Conservation (phyloP, 2,888 invertebrate species). For the Caenorhabditis sp. region DNA sequence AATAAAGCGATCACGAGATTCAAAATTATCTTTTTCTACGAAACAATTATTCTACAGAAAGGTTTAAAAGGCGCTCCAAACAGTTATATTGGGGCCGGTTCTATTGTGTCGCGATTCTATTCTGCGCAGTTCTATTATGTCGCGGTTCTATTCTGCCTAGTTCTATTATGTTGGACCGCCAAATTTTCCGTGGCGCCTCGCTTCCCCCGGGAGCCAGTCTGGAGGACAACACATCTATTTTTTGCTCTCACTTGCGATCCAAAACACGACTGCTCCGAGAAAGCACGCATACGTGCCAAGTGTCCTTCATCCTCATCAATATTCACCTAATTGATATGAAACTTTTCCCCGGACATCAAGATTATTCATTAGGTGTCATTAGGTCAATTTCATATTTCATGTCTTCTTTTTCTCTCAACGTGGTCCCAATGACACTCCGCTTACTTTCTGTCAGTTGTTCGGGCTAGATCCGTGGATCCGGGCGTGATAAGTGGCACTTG, state of each 20-base stretch:
- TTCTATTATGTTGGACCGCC: too few species aligned
- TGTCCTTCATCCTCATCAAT: slow-evolving; percentile 24
- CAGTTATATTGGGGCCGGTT: too few species aligned
- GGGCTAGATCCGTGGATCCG: neutral
- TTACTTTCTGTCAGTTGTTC: slow-evolving; percentile 14
- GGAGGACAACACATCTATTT: slow-evolving; percentile 27
- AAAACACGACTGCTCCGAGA: slow-evolving; percentile 25
- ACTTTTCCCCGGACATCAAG: slow-evolving; percentile 13
- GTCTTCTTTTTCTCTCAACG: slow-evolving; percentile 5
- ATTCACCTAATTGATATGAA: slow-evolving; percentile 45
- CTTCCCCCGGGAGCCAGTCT: neutral
- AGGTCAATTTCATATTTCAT: slow-evolving; percentile 5
- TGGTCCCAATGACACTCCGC: slow-evolving; percentile 18
- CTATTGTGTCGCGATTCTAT: too few species aligned
- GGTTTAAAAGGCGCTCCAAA: too few species aligned
- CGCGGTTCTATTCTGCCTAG: too few species aligned
- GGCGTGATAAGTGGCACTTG: slow-evolving; percentile 7
- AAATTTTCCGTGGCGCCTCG: too few species aligned
- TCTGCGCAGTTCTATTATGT: too few species aligned
- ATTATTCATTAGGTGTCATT: slow-evolving; percentile 31
- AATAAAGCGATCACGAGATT: too few species aligned
- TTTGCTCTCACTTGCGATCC: slow-evolving; percentile 7
- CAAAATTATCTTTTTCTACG: too few species aligned
- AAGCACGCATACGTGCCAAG: slow-evolving; percentile 30
- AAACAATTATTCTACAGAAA: too few species aligned